These are phyloP conservation scores for Xestia rhomboidea DNA, from an alignment of 2,888 invertebrate species.

Conservation along the genomic window DNA sequence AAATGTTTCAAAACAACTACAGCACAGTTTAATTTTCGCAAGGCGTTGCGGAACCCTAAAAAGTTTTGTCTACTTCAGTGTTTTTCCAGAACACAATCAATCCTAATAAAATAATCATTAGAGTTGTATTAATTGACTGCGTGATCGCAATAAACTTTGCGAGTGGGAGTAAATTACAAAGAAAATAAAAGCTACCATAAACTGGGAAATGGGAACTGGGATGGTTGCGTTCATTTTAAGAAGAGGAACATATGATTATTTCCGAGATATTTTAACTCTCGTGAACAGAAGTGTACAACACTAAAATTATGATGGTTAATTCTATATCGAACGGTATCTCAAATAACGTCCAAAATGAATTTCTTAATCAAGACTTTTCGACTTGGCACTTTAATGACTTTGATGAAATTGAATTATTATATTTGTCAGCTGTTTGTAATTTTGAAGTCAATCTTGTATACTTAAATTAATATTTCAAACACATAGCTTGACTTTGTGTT, in stretches of 20 bases:
- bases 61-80: constrained; percentile 12
- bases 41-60: not conserved
- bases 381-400: not conserved
- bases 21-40: not conserved
- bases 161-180: not conserved
- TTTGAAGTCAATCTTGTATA: not conserved
- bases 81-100: constrained; percentile 33
- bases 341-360: not conserved
- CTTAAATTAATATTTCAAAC: too few species aligned
- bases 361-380: not conserved
- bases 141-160: constrained; percentile 30
- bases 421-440: not conserved
- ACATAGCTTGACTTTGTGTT: not conserved
- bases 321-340: not conserved
- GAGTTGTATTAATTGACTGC: constrained; percentile 26
- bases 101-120: constrained; percentile 58
- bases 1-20: not conserved
- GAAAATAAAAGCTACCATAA: not conserved
- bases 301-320: not conserved
- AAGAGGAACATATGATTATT: not conserved
- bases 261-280: not conserved
- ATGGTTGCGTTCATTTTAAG: not conserved
- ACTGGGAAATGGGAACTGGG: too few species aligned
- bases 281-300: not conserved
- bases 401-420: not conserved